phyloP scores from a whole-genome alignment of 2,888 invertebrate species.

The Eilema depressum region DNA sequence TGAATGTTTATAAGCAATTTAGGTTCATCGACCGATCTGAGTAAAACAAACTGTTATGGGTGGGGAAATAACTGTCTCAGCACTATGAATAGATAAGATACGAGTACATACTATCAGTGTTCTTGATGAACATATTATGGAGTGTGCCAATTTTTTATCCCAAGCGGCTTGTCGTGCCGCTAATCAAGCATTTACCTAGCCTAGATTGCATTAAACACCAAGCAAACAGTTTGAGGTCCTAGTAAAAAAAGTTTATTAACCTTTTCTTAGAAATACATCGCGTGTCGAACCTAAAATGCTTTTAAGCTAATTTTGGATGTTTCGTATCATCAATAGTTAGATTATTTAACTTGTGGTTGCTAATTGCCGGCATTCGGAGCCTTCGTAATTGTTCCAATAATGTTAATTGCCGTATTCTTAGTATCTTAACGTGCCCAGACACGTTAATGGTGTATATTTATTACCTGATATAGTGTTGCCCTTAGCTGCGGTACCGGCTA shows the following conservation, averaged over 20 bases:
- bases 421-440: constrained; percentile 59
- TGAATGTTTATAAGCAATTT: constrained; percentile 25
- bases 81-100: constrained; percentile 71
- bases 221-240: constrained; percentile 54
- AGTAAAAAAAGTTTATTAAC: constrained; percentile 50
- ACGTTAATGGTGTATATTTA: constrained; percentile 66
- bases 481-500: constrained; percentile 56
- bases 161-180: constrained; percentile 69
- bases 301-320: constrained; percentile 40
- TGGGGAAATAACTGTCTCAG: constrained; percentile 58
- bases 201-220: constrained; percentile 68
- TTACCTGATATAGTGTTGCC: constrained; percentile 56
- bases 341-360: constrained; percentile 73
- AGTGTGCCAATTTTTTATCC: constrained; percentile 69
- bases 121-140: constrained; percentile 51
- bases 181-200: constrained; percentile 75
- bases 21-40: constrained; percentile 37
- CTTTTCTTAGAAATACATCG: constrained; percentile 29
- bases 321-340: constrained; percentile 43
- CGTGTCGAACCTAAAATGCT: constrained; percentile 38
- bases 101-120: constrained; percentile 59
- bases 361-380: constrained; percentile 70
- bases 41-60: constrained; percentile 32
- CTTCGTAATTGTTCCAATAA: constrained; percentile 75
- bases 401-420: constrained; percentile 71